Evolutionary conservation across 1,140 invertebrate genomes (phyloP).

Genomic region (Euwallacea similis): DNA sequence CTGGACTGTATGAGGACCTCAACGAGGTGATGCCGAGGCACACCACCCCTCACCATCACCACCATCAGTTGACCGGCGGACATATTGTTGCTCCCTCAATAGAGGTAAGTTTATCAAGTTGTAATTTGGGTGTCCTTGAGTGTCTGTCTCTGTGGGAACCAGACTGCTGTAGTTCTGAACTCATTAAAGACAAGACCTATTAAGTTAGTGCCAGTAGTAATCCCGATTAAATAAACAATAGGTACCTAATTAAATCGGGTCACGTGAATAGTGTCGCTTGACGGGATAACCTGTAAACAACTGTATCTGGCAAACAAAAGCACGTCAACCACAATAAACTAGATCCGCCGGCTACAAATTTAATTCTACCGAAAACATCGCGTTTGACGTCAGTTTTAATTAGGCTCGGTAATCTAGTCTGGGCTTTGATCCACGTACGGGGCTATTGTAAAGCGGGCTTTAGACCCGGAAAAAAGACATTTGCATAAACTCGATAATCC

Average conservation of each 20-base stretch:
- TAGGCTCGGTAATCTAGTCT: background rate
- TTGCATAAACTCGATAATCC: slow-evolving; percentile 14
- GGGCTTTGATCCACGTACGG: background rate
- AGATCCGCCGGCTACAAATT: no score
- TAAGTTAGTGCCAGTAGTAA: no score
- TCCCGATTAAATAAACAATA: no score
- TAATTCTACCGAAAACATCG: no score
- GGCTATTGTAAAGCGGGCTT: background rate
- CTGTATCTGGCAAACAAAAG: background rate
- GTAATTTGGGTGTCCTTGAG: no score
- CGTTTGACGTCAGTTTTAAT: no score
- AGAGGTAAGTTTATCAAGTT: slow-evolving; percentile 54
- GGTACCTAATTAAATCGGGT: no score
- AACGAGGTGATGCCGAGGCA: slow-evolving; percentile 56
- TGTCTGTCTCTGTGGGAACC: no score
- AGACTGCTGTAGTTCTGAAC: no score
- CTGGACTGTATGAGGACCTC: slow-evolving; percentile 65
- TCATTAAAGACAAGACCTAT: no score
- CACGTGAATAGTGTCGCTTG: no score
- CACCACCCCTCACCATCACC: slow-evolving; percentile 54
- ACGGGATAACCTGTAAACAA: background rate
- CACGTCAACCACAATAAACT: no score
- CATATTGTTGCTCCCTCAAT: slow-evolving; percentile 58
- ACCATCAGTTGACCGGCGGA: slow-evolving; percentile 52
- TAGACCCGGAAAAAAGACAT: background rate